phyloP scores from a whole-genome alignment of 2,797 vertebrate species.

The Chiroxiphia lanceolata region DNA sequence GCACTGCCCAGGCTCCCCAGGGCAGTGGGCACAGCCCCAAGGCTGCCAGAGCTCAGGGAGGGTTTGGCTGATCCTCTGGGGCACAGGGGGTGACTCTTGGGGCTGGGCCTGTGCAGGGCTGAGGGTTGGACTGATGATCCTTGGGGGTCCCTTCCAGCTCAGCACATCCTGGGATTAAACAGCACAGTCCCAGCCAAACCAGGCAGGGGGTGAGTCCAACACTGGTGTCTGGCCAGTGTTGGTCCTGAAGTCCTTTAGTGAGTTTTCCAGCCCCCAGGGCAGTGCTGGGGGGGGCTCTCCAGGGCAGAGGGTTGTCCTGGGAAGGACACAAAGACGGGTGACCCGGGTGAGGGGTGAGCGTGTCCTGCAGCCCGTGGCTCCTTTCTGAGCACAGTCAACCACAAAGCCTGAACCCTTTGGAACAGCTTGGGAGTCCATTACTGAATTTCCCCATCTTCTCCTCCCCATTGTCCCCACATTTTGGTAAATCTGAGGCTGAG shows the following conservation, averaged over 20 bases:
- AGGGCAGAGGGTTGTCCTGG: background rate
- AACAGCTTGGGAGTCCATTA: background rate
- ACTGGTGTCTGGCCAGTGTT: background rate
- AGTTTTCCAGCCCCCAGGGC: background rate
- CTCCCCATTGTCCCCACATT: background rate
- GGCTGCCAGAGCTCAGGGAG: too few species aligned
- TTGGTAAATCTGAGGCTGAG: background rate
- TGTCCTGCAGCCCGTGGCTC: fast-evolving
- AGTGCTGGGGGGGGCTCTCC: background rate
- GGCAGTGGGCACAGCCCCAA: too few species aligned
- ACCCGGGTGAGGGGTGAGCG: fast-evolving
- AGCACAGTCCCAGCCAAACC: background rate
- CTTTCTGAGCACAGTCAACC: background rate
- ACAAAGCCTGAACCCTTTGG: background rate
- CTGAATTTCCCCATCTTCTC: background rate
- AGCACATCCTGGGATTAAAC: background rate
- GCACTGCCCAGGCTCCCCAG: too few species aligned
- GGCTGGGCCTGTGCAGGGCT: background rate
- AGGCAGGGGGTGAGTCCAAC: background rate
- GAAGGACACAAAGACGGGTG: background rate
- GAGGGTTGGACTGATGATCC: background rate
- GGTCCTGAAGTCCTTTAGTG: background rate
- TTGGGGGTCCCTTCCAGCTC: background rate
- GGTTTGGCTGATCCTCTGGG: too few species aligned
- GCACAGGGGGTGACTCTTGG: too few species aligned